Percentiles rank a stretch among this genome's conserved stretches.
Conservation (phyloP, 2,888 invertebrate species). For the Bursaphelenchus okinawaensis region DNA sequence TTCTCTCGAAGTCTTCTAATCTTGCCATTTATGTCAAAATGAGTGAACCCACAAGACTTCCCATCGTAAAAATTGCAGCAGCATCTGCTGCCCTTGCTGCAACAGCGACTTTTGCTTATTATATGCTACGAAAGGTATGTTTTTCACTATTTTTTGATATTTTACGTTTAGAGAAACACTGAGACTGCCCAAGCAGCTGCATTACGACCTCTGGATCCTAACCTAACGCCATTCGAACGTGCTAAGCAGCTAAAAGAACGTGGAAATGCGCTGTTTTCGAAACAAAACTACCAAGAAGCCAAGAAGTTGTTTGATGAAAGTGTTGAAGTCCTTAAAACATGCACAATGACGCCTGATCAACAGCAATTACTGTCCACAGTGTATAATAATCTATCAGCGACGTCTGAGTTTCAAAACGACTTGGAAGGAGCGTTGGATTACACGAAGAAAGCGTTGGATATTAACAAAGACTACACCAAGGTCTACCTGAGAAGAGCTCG, state of each 20-base stretch:
- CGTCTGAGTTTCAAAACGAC: slow-evolving; percentile 5
- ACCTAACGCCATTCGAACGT: not conserved
- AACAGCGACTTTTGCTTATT: not conserved
- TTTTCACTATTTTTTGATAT: not conserved
- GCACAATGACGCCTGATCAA: not conserved
- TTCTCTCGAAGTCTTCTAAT: too few relatives aligned
- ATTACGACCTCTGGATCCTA: too few relatives aligned
- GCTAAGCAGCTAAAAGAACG: slow-evolving; percentile 1
- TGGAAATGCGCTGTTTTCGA: not conserved
- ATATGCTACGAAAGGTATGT: not conserved
- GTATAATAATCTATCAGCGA: slow-evolving; percentile 7
- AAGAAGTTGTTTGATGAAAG: not conserved
- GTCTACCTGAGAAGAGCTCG: slow-evolving; percentile 6
- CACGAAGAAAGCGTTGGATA: not conserved
- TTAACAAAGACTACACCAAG: slow-evolving; percentile 6
- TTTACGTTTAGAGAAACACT: not conserved
- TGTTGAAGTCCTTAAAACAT: slow-evolving; percentile 1
- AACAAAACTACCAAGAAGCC: not conserved
- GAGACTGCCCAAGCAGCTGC: not conserved
- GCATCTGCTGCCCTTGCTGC: not conserved
- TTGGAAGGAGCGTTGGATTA: slow-evolving; percentile 5
- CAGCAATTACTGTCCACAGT: not conserved
- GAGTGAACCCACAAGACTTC: not conserved
- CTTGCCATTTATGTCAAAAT: too few relatives aligned
- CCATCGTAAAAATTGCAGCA: not conserved